A percentile compares a stretch with the other conserved stretches of the same genome.
Conservation (phyloP, 2,888 invertebrate species). For the Branchipolynoe longqiensis region DNA sequence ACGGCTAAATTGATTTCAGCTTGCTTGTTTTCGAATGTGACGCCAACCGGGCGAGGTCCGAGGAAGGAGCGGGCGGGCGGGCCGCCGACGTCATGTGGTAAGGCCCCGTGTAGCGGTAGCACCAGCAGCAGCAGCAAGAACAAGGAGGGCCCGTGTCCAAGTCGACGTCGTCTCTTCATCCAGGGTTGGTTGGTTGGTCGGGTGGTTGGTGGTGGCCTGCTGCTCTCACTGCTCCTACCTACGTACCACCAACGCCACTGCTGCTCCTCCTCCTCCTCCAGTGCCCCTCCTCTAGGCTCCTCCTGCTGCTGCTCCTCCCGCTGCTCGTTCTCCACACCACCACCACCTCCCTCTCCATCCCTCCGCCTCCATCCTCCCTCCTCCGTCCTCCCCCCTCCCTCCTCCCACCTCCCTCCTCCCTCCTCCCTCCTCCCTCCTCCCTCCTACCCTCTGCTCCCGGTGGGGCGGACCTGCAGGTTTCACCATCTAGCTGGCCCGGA, state of each 20-base stretch:
- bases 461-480: not conserved
- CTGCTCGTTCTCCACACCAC: not conserved
- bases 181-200: not conserved
- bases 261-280: not conserved
- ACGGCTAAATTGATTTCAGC: no score
- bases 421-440: not conserved
- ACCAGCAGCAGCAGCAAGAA: not conserved
- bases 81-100: conserved; percentile 2
- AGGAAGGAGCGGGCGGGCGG: no score
- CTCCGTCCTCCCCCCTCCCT: not conserved
- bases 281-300: no score
- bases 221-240: not conserved
- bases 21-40: no score
- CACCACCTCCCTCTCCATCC: not conserved
- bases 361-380: not conserved
- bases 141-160: not conserved
- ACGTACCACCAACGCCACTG: not conserved
- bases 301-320: not conserved
- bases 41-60: no score
- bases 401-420: not conserved
- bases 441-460: not conserved
- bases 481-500: conserved; percentile 5
- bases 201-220: not conserved
- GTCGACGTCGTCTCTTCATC: not conserved
- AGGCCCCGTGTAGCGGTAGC: not conserved